Evolutionary conservation across 2,797 vertebrate species (phyloP).

Genomic region (Leptodactylus fallax): DNA sequence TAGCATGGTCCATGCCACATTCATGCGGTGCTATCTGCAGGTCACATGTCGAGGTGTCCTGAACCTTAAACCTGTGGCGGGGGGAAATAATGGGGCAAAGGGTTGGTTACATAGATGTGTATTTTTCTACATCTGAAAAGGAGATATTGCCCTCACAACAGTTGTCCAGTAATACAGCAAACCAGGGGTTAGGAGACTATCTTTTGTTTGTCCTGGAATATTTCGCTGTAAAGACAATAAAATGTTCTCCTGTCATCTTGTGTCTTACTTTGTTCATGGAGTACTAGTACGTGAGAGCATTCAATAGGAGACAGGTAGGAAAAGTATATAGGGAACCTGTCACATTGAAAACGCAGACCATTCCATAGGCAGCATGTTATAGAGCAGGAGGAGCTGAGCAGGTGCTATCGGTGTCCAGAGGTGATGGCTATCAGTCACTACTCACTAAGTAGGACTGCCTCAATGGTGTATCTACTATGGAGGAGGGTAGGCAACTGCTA

Average conservation of each 20-base stretch:
- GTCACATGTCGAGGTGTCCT: constrained; percentile 28
- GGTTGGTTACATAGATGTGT: constrained; percentile 7
- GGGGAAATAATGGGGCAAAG: background rate
- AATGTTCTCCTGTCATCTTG: constrained; percentile 48
- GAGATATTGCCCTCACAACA: background rate
- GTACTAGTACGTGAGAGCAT: background rate
- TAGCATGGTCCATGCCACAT: constrained; percentile 10
- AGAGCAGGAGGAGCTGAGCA: too few relatives aligned
- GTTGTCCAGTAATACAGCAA: constrained; percentile 3
- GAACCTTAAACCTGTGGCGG: constrained; percentile 43
- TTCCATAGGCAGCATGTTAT: too few relatives aligned
- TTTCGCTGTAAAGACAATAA: constrained; percentile 51
- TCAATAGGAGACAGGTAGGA: too few relatives aligned
- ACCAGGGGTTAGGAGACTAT: background rate
- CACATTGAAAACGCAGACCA: too few relatives aligned
- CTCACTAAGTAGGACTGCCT: too few relatives aligned
- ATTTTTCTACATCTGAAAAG: constrained; percentile 31
- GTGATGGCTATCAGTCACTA: too few relatives aligned
- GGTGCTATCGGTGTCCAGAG: too few relatives aligned
- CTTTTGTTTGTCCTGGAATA: constrained; percentile 30
- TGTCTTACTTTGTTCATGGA: constrained; percentile 3
- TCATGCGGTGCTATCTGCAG: constrained; percentile 54
- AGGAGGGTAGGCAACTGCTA: too few relatives aligned
- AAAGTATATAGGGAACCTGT: too few relatives aligned
- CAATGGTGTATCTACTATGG: too few relatives aligned